Evolutionary conservation across 1,140 invertebrate species (phyloP), one percentile per base, ranked within the genome.

Genomic region (Nebria ingens): DNA sequence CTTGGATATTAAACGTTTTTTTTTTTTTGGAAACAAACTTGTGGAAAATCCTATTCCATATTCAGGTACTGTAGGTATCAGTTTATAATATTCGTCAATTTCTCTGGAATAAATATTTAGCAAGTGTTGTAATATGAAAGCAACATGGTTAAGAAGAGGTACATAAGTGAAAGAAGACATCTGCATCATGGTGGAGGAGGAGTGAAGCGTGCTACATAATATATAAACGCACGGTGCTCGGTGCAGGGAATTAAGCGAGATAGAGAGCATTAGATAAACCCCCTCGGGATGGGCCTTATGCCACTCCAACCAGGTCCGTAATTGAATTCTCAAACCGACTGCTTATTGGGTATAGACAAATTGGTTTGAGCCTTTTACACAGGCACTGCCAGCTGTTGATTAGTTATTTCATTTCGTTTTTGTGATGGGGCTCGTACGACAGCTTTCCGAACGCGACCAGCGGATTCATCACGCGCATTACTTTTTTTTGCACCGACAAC

Each of bases 341-440:
- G 40, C 40, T 45, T 45, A 45, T 45, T 45, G 40, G 40, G 40
- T 45, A 45, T 45, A 45, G 40, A 45, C 40, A 45, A 45, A 45
- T 45, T 45, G 40, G 40, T 45, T 45, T 45, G 6, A 45, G 17
- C 40, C 40, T 45, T 45, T 45, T 11, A 45, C 40, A 17, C 40
- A 12, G 40, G 17, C 25, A 13, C 4, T 45, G 40, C 40, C 40
- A 45, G 40, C 40, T 45, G 40, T 45, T 45, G 40, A 45, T 45
- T 45, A 45, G 40, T 45, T 45, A 45, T 45, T 45, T 45, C 40
- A 45, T 45, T 17, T 45, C 9, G 40, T 45, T 45, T 45, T 45
- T 45, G 40, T 17, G 40, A 45, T 45, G 40, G 15, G n/a, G n/a
- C n/a, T n/a, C n/a, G n/a, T n/a, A n/a, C n/a, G n/a, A n/a, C n/a